Evolutionary conservation across 2,797 vertebrate species (phyloP).

Genomic region (Siniperca undulata): DNA sequence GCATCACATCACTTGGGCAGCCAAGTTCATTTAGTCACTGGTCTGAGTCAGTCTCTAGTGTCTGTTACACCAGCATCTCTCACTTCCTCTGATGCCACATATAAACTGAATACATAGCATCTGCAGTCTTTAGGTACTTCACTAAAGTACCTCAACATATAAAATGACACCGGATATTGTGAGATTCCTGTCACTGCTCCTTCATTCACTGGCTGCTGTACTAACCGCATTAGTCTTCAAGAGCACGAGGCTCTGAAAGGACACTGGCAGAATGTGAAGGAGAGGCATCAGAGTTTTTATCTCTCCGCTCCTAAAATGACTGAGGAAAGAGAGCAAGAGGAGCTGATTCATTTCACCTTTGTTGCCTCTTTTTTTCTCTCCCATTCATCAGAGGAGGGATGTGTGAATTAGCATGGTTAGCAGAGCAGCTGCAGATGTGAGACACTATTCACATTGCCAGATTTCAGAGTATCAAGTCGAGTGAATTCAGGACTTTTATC

Average conservation of each 20-base stretch:
- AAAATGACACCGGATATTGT: slow-evolving; percentile 34
- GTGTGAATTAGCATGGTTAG: slow-evolving; percentile 77
- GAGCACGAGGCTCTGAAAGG: slow-evolving; percentile 49
- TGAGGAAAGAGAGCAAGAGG: slow-evolving; percentile 55
- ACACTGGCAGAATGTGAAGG: slow-evolving; percentile 54
- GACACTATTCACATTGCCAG: slow-evolving; percentile 61
- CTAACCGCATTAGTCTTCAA: slow-evolving; percentile 58
- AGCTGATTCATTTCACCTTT: slow-evolving; percentile 69
- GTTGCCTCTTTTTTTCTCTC: slow-evolving; percentile 52
- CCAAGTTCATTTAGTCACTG: slow-evolving; percentile 47
- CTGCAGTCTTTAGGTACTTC: slow-evolving; percentile 23
- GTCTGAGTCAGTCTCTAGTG: slow-evolving; percentile 33
- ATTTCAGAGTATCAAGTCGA: slow-evolving; percentile 73
- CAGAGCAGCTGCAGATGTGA: slow-evolving; percentile 75
- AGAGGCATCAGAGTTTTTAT: slow-evolving; percentile 51
- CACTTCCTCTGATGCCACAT: slow-evolving; percentile 37
- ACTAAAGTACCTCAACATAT: slow-evolving; percentile 22
- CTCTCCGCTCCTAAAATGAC: slow-evolving; percentile 54
- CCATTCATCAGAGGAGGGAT: slow-evolving; percentile 74
- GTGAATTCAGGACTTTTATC: slow-evolving; percentile 83
- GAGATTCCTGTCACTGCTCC: slow-evolving; percentile 39
- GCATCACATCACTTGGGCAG: slow-evolving; percentile 35
- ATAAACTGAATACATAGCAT: slow-evolving; percentile 19
- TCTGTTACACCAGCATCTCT: slow-evolving; percentile 27
- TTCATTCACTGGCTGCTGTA: slow-evolving; percentile 49